Percentiles rank a stretch among this genome's conserved stretches.
These are phyloP conservation scores for Lordiphosa andalusiaca DNA, from an alignment of 2,888 invertebrate genomes.

Conservation along the genomic window DNA sequence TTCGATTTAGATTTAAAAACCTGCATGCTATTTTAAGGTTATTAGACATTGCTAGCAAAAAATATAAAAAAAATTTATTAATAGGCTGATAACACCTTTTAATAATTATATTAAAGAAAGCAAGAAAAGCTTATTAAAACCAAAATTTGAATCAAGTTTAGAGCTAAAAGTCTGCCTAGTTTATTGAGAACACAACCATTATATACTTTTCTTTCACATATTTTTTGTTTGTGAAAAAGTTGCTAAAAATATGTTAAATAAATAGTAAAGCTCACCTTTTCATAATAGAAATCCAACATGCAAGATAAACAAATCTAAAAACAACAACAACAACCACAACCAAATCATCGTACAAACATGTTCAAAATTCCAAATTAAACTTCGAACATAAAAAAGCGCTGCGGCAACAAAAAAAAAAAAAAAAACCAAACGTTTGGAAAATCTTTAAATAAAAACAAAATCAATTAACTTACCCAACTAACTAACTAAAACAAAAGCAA, in stretches of 20 bases:
- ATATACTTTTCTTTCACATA: too few species aligned
- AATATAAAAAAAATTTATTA: too few species aligned
- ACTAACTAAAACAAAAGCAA: not conserved
- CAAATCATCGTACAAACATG: slow-evolving; percentile 10
- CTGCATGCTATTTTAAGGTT: too few species aligned
- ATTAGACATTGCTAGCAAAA: too few species aligned
- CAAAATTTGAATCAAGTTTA: too few species aligned
- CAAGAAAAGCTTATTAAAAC: too few species aligned
- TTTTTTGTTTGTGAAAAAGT: not conserved
- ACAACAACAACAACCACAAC: slow-evolving; percentile 5
- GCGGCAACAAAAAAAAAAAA: slow-evolving; percentile 58
- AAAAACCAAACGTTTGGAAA: slow-evolving; percentile 34
- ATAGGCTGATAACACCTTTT: too few species aligned
- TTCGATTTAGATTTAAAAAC: too few species aligned
- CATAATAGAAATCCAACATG: slow-evolving; percentile 5
- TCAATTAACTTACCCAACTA: slow-evolving; percentile 4
- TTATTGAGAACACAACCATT: too few species aligned
- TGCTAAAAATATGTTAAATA: not conserved
- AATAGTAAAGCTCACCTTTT: not conserved
- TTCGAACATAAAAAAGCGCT: slow-evolving; percentile 49
- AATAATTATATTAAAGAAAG: too few species aligned
- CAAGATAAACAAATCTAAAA: slow-evolving; percentile 8
- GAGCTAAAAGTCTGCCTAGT: too few species aligned
- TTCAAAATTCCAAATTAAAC: slow-evolving; percentile 36
- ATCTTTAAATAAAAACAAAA: slow-evolving; percentile 11